Percentiles rank a stretch among this genome's conserved stretches.
These are phyloP conservation scores for Neogale vison DNA, from an alignment of 2,113 vertebrate genomes.

Conservation along the genomic window DNA sequence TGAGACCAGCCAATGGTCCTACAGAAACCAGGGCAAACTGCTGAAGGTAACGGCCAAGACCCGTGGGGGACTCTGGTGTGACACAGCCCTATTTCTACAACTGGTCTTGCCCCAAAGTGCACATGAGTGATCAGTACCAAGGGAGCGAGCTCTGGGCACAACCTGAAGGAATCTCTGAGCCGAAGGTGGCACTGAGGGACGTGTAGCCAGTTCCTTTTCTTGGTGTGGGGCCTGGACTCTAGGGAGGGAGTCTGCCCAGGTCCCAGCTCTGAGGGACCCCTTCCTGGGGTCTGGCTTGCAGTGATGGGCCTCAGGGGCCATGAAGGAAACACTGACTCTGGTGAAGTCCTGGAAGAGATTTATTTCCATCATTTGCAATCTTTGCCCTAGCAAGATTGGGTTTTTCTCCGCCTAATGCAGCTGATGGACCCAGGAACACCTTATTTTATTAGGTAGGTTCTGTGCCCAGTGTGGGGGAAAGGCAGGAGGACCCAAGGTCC, in stretches of 20 bases:
- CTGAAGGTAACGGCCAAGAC: rapidly evolving
- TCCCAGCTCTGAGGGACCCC: background rate
- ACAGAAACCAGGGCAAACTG: rapidly evolving
- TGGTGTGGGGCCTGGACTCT: background rate
- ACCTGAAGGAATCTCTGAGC: background rate
- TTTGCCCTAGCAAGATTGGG: too few relatives aligned
- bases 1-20: background rate
- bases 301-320: background rate
- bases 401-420: background rate
- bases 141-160: rapidly evolving
- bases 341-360: background rate
- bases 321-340: background rate
- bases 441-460: background rate
- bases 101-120: background rate
- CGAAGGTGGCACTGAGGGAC: background rate
- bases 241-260: background rate
- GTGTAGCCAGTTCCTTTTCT: background rate
- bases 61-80: background rate
- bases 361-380: background rate
- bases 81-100: background rate
- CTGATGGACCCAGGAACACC: background rate
- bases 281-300: too few relatives aligned
- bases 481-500: background rate
- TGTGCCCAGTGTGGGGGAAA: background rate
- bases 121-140: too few relatives aligned